phyloP scores from a whole-genome alignment of 2,113 vertebrate species.

The Zapornia atra region DNA sequence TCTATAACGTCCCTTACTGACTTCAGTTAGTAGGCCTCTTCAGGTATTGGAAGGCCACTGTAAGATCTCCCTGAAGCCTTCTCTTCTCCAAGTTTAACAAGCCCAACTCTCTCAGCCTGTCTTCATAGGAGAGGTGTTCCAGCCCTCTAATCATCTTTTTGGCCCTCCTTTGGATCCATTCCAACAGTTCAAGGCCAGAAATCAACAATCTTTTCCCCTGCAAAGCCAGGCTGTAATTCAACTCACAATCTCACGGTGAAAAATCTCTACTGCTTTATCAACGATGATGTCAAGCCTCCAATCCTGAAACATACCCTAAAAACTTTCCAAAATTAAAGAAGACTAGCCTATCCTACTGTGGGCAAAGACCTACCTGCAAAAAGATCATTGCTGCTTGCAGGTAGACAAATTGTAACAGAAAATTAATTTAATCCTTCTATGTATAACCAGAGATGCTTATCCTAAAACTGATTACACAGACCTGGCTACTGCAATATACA shows the following conservation, averaged over 20 bases:
- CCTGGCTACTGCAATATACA: not conserved
- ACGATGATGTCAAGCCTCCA: not conserved
- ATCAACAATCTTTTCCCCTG: not conserved
- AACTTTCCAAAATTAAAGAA: not conserved
- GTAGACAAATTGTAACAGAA: not conserved
- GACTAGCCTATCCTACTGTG: not conserved
- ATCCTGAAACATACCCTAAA: not conserved
- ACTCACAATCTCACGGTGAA: not conserved
- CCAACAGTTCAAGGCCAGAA: not conserved
- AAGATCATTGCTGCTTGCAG: not conserved
- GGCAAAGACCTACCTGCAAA: not conserved
- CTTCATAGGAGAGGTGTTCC: too few relatives aligned
- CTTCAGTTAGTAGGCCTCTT: too few relatives aligned
- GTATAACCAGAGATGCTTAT: not conserved
- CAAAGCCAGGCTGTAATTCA: not conserved
- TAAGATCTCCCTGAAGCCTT: too few relatives aligned
- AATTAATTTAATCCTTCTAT: not conserved
- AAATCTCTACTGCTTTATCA: not conserved
- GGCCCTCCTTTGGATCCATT: too few relatives aligned
- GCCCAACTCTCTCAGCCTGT: too few relatives aligned
- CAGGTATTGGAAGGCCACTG: too few relatives aligned
- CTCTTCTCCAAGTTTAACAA: too few relatives aligned
- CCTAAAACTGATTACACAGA: not conserved
- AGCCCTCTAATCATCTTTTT: too few relatives aligned
- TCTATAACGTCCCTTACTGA: too few relatives aligned